Evolutionary conservation across 2,113 vertebrate genomes (phyloP).

Genomic region (Pleuronectes platessa): DNA sequence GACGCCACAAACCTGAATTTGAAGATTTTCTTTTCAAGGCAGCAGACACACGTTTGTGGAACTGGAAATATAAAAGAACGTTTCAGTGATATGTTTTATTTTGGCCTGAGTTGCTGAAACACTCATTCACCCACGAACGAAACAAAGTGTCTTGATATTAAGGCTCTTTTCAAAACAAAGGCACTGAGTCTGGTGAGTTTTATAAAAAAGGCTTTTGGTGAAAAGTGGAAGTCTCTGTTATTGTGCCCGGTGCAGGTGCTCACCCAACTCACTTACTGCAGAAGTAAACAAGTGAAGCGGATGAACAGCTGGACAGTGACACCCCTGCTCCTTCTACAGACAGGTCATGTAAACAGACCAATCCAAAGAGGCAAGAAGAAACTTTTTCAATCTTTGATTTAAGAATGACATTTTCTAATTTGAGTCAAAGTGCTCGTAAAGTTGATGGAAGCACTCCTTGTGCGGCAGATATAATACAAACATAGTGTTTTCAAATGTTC

Average conservation of each 20-base stretch:
- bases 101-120: slow-evolving; percentile 61
- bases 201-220: slow-evolving; percentile 2
- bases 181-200: slow-evolving; percentile 25
- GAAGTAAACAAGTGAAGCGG: slow-evolving; percentile 62
- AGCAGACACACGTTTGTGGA: background rate
- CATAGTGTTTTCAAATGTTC: slow-evolving; percentile 23
- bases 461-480: slow-evolving; percentile 48
- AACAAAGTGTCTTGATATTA: slow-evolving; percentile 21
- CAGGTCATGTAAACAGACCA: slow-evolving; percentile 57
- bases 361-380: slow-evolving; percentile 23
- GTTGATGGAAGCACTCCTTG: slow-evolving; percentile 42
- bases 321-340: slow-evolving; percentile 34
- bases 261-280: slow-evolving; percentile 57
- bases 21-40: slow-evolving; percentile 1
- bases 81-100: slow-evolving; percentile 46
- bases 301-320: slow-evolving; percentile 44
- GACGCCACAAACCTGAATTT: slow-evolving; percentile 25
- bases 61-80: background rate
- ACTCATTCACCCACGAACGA: slow-evolving; percentile 28
- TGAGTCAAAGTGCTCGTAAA: slow-evolving; percentile 41
- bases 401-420: slow-evolving; percentile 33
- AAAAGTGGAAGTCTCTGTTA: slow-evolving; percentile 29
- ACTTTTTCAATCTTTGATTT: slow-evolving; percentile 20
- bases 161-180: slow-evolving; percentile 37
- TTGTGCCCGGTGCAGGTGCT: slow-evolving; percentile 48